These are phyloP conservation scores for Tryphoninae sp. DNA, from an alignment of 2,888 invertebrate species.

Conservation along the genomic window DNA sequence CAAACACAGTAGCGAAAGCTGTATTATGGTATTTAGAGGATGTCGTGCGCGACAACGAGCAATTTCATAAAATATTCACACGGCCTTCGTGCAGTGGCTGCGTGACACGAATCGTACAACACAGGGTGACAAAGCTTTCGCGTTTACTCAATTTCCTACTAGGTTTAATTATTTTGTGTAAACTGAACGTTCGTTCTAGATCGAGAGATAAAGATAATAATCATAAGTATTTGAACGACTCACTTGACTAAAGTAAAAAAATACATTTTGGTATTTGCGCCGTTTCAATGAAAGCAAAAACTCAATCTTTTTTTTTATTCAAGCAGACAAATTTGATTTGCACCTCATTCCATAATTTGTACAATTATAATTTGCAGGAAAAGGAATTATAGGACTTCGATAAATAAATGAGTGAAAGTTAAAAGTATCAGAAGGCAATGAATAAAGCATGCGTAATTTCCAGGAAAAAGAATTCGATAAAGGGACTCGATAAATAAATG, in stretches of 20 bases:
- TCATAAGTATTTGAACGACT: not conserved
- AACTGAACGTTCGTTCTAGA: not conserved
- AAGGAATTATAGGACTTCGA: not conserved
- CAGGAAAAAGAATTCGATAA: not conserved
- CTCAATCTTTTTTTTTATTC: not conserved
- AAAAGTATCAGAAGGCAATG: not conserved
- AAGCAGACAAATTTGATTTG: not conserved
- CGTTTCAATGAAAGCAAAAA: not conserved
- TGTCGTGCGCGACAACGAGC: slow-evolving; percentile 46
- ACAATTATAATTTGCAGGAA: not conserved
- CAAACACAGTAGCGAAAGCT: slow-evolving; percentile 4
- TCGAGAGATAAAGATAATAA: not conserved
- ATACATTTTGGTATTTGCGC: slow-evolving; percentile 19
- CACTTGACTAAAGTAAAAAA: not conserved
- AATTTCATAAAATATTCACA: slow-evolving; percentile 71
- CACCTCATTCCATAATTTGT: not conserved
- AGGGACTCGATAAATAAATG: not conserved
- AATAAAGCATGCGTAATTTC: slow-evolving; percentile 9
- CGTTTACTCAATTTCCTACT: slow-evolving; percentile 38
- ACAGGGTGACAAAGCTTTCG: slow-evolving; percentile 19
- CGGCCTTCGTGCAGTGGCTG: slow-evolving; percentile 55
- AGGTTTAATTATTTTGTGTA: slow-evolving; percentile 19
- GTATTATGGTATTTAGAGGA: slow-evolving; percentile 53
- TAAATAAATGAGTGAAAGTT: slow-evolving; percentile 5
- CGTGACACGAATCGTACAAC: slow-evolving; percentile 39